Percentiles rank a stretch among this genome's conserved stretches.
These are phyloP conservation scores for Muntiacus reevesi DNA, from an alignment of 2,113 vertebrate species.

Conservation along the genomic window DNA sequence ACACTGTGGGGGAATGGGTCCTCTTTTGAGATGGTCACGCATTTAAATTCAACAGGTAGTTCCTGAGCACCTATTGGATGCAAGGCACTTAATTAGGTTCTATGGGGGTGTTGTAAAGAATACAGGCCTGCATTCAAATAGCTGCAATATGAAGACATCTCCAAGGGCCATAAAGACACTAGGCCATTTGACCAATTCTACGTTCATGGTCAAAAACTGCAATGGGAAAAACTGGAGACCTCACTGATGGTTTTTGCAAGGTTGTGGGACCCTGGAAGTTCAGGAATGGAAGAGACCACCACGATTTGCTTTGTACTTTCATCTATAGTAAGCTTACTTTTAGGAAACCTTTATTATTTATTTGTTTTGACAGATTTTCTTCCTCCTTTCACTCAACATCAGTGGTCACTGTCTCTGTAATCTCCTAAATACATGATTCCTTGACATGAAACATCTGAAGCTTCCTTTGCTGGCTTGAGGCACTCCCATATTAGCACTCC, in stretches of 20 bases:
- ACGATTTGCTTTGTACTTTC: neutral
- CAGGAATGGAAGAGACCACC: neutral
- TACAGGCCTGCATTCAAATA: neutral
- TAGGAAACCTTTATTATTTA: neutral
- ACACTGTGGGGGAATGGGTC: neutral
- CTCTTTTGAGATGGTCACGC: neutral
- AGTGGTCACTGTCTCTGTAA: neutral
- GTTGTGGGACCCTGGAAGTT: neutral
- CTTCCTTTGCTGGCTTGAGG: neutral
- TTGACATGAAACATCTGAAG: neutral
- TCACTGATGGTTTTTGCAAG: neutral
- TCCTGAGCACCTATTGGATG: neutral
- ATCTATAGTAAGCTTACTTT: neutral
- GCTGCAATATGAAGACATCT: neutral
- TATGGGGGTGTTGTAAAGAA: neutral
- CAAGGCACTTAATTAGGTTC: neutral
- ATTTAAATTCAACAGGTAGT: neutral
- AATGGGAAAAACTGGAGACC: neutral
- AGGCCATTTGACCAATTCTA: neutral
- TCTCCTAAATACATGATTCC: neutral
- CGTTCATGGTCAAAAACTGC: neutral
- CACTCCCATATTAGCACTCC: conserved; percentile 29
- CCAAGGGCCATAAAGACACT: neutral
- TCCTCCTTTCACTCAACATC: neutral
- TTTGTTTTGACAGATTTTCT: neutral